Conservation (phyloP, 2,797 vertebrate species). For the Scarus forsteni region DNA sequence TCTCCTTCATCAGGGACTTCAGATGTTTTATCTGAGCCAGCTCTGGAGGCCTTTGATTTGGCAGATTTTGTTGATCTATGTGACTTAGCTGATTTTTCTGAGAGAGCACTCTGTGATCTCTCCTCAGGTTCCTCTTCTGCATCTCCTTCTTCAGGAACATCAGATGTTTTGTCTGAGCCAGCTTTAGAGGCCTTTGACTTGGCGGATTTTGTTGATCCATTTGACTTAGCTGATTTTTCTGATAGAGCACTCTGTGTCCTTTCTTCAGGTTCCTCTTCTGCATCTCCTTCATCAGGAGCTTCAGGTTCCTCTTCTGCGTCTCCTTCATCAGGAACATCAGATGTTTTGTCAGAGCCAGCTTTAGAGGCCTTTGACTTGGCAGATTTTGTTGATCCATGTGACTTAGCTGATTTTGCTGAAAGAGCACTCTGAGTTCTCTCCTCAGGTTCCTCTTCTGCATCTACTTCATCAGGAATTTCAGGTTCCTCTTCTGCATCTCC, state of each 20-base stretch:
- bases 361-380: constrained; percentile 34
- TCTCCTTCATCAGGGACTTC: constrained; percentile 7
- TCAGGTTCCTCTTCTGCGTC: too few relatives aligned
- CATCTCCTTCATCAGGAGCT: constrained; percentile 9
- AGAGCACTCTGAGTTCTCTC: constrained; percentile 3
- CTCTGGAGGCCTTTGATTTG: constrained; percentile 37
- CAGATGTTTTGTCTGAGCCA: constrained; percentile 9
- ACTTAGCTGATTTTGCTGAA: constrained; percentile 35
- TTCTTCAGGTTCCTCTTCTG: constrained; percentile 29
- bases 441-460: not conserved
- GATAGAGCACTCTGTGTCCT: constrained; percentile 52
- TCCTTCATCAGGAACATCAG: too few relatives aligned
- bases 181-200: constrained; percentile 25
- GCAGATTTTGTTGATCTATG: constrained; percentile 35
- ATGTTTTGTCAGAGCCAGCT: not conserved
- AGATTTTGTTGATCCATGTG: constrained; percentile 41
- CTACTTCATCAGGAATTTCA: constrained; percentile 5
- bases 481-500: too few relatives aligned
- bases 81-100: constrained; percentile 65
- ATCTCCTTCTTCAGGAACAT: constrained; percentile 18
- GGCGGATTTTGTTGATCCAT: constrained; percentile 29
- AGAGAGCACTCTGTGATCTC: constrained; percentile 52
- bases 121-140: constrained; percentile 36
- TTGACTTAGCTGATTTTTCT: constrained; percentile 51
- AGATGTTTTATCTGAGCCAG: constrained; percentile 9